Conservation (phyloP, 92 coral and sea anemone genomes). For the Parazoanthus atlanticus region DNA sequence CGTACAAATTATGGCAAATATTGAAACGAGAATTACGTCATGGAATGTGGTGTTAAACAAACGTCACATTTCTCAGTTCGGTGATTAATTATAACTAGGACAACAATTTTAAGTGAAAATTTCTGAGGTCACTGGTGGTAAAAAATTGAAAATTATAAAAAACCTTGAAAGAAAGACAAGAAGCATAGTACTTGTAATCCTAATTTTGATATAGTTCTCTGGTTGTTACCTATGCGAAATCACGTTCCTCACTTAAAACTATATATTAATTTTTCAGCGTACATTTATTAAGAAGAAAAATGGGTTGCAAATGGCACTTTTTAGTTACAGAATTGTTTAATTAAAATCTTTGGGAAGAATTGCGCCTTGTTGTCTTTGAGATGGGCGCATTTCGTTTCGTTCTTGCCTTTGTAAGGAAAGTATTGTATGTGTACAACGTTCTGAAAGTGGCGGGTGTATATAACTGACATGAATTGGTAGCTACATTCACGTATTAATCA, state of each 20-base stretch:
- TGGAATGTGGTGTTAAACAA: not conserved
- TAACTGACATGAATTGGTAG: not conserved
- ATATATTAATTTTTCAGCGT: not conserved
- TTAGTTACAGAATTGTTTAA: not conserved
- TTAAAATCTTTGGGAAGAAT: not conserved
- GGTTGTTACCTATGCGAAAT: not conserved
- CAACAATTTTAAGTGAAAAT: not conserved
- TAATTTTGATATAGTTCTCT: too few relatives aligned
- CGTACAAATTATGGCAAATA: not conserved
- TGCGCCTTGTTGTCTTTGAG: not conserved
- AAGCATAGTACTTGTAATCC: too few relatives aligned
- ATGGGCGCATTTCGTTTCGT: not conserved
- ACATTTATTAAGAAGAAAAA: not conserved
- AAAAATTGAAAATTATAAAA: too few relatives aligned
- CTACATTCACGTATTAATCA: not conserved
- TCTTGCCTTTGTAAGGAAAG: not conserved
- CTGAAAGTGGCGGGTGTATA: not conserved
- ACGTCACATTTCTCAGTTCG: not conserved
- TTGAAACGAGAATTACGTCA: not conserved
- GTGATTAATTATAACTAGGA: not conserved
- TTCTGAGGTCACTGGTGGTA: too few relatives aligned
- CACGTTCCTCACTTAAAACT: not conserved
- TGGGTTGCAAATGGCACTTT: not conserved
- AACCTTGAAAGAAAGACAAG: too few relatives aligned
- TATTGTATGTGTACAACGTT: not conserved